Conservation (phyloP, 2,888 invertebrate species). For the Coleophora flavipennella region DNA sequence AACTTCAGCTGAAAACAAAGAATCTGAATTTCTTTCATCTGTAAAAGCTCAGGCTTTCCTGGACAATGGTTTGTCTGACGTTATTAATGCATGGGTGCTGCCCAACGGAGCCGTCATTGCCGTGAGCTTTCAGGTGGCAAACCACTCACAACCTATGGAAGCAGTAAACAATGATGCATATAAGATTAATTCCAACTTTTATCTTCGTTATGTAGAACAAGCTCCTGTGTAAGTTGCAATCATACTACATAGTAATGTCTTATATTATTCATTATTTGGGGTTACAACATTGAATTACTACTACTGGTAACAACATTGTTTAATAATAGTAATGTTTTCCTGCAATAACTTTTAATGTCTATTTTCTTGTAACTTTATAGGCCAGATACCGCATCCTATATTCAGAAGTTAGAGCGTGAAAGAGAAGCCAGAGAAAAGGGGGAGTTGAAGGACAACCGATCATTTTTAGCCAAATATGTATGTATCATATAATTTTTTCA, state of each 20-base stretch:
- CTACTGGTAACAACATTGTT: too few species aligned
- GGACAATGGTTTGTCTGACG: constrained; percentile 83
- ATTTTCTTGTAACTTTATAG: constrained; percentile 46
- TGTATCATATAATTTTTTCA: constrained; percentile 46
- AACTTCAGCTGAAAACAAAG: constrained; percentile 76
- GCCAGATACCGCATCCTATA: constrained; percentile 95
- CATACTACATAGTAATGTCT: neutral
- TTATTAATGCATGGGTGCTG: constrained; percentile 85
- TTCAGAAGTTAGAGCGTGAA: constrained; percentile 94
- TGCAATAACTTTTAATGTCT: too few species aligned
- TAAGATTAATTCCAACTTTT: constrained; percentile 82
- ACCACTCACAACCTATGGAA: constrained; percentile 29
- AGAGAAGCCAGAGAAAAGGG: constrained; percentile 90
- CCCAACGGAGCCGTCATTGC: constrained; percentile 84
- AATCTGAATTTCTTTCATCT: constrained; percentile 81
- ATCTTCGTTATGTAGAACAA: constrained; percentile 83
- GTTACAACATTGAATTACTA: too few species aligned
- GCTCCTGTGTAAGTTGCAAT: constrained; percentile 77
- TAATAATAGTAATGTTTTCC: too few species aligned
- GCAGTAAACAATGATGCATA: constrained; percentile 22
- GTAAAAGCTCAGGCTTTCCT: constrained; percentile 85
- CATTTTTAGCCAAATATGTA: constrained; percentile 98
- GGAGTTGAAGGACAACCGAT: constrained; percentile 93
- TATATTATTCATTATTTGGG: neutral
- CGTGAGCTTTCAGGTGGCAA: constrained; percentile 70